Evolutionary conservation across 2,113 vertebrate species (phyloP), one percentile per base, ranked within the genome.

Genomic region (Chamaea fasciata): DNA sequence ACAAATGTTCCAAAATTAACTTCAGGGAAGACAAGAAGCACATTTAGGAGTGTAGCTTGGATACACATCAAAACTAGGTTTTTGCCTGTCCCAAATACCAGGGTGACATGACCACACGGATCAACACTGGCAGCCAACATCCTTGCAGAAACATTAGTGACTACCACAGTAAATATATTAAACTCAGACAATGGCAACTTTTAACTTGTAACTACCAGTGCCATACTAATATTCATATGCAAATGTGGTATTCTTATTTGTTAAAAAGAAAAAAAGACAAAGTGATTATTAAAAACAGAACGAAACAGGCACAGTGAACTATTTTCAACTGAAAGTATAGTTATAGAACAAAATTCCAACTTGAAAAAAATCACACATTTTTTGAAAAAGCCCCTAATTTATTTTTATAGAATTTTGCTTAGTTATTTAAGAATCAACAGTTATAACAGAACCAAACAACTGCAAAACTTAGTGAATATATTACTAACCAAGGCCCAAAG

Each of bases 401-500:
- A 27, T 39, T 89, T 76, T 78, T 50, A 42, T 2, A 8, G 8
- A 16, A 64, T 78, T 89, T 80, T 71, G 4, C 9, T 79, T 52
- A 55, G 15, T 60, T 91, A 84, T 68, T 84, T 42, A 69, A 92
- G 37, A 76, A 79, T 50, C 3, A 31, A 57, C 44, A 89, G 18
- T 37, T 55, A n/a, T 16, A 95, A 85, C 7, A 70, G 46, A 90
- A 42, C 20, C 84, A 78, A 89, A 92, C 17, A 52, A 56, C 24
- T 50, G 6, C 24, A 87, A 37, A 30, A 62, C n/a, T 33, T 76
- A 74, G 33, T 17, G 94, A 56, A 97, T 90, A 9, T 75, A 67
- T 52, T 96, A 98, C 99, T 98, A 94, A 99, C 99, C 98, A 99
- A 97, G 57, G 99, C 99, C 99, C 99, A 99, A 91, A 99, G 99